Conservation (phyloP, 2,888 invertebrate species). For the Volucella zonaria region DNA sequence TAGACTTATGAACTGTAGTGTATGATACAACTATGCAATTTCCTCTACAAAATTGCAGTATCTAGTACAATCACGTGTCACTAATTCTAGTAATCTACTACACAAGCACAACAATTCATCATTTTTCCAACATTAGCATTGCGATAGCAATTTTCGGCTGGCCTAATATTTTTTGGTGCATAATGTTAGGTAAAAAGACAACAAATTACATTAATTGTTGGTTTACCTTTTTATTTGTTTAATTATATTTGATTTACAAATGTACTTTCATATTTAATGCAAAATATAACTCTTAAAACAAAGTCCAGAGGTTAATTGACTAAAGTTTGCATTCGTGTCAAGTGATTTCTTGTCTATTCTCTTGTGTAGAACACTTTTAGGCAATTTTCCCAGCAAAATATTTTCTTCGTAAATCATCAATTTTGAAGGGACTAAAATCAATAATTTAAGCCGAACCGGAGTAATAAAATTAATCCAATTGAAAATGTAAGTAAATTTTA, state of each 20-base stretch:
- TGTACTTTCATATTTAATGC: background rate
- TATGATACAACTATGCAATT: too few species aligned
- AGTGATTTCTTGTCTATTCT: constrained; percentile 1
- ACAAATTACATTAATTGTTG: constrained; percentile 26
- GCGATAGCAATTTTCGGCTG: constrained; percentile 24
- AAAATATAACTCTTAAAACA: background rate
- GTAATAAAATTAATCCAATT: background rate
- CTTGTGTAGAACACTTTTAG: constrained; percentile 67
- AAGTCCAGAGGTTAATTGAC: background rate
- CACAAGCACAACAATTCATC: background rate
- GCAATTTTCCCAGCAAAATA: constrained; percentile 34
- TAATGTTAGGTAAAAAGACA: constrained; percentile 64
- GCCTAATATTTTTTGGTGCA: constrained; percentile 57
- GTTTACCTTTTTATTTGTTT: constrained; percentile 18
- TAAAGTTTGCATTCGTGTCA: constrained; percentile 58
- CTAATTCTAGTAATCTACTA: constrained; percentile 4
- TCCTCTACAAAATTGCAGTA: background rate
- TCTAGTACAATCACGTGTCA: constrained; percentile 14
- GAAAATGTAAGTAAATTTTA: constrained; percentile 13
- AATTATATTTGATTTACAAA: background rate
- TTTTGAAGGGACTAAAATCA: background rate
- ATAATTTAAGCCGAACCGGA: background rate
- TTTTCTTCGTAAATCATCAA: background rate
- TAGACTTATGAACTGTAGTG: too few species aligned
- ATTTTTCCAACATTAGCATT: constrained; percentile 29